These are phyloP conservation scores for Drosophila testacea DNA, from an alignment of 2,888 invertebrate species.

Conservation along the genomic window DNA sequence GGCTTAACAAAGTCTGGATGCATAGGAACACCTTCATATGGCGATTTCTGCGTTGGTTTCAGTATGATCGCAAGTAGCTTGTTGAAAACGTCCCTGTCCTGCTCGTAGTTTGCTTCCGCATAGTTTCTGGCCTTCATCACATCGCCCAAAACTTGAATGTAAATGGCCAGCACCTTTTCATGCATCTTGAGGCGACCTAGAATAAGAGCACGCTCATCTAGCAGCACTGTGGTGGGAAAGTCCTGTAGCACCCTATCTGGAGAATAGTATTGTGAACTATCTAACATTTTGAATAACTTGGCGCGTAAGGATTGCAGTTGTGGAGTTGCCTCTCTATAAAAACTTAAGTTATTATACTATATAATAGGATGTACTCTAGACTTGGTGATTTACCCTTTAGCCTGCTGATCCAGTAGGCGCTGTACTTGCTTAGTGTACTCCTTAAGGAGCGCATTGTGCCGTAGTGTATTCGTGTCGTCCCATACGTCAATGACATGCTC, in stretches of 20 bases:
- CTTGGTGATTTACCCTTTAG: constrained; percentile 48
- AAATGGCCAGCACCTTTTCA: constrained; percentile 96
- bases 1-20: constrained; percentile 89
- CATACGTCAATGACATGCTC: constrained; percentile 97
- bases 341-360: not conserved
- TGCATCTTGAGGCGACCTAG: constrained; percentile 95
- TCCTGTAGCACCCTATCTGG: constrained; percentile 94
- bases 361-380: not conserved
- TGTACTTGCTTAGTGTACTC: constrained; percentile 93
- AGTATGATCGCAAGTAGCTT: constrained; percentile 85
- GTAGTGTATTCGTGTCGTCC: constrained; percentile 93
- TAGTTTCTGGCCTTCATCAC: constrained; percentile 93
- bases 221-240: constrained; percentile 93
- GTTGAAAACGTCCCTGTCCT: constrained; percentile 82
- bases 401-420: constrained; percentile 77
- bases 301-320: constrained; percentile 85
- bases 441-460: constrained; percentile 96
- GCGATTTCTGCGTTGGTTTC: constrained; percentile 85
- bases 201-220: constrained; percentile 97
- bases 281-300: constrained; percentile 91
- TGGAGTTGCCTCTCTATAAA: constrained; percentile 50
- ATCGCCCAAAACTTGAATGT: constrained; percentile 95
- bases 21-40: constrained; percentile 82
- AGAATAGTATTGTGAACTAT: constrained; percentile 92
- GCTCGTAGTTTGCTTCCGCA: constrained; percentile 90